A percentile compares a stretch with the other conserved stretches of the same genome.
Conservation (phyloP, 1,140 invertebrate genomes). For the Caenorhabditis elegans region DNA sequence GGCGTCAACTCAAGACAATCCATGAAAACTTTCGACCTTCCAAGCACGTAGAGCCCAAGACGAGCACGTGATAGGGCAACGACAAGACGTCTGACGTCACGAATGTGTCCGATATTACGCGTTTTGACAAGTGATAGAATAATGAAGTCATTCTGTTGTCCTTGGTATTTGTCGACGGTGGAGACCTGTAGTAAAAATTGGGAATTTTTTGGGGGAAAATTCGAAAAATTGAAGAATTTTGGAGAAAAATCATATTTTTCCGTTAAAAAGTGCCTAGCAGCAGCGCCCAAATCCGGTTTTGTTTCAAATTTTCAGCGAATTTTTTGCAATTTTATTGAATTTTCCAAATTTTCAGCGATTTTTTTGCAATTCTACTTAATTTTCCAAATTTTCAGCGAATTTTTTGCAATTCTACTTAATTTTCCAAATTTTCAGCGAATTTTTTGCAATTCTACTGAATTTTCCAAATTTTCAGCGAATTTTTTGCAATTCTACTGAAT, state of each 20-base stretch:
- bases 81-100: slow-evolving; percentile 91
- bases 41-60: slow-evolving; percentile 95
- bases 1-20: slow-evolving; percentile 95
- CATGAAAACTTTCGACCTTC: slow-evolving; percentile 83
- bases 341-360: too few species aligned
- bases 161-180: slow-evolving; percentile 98
- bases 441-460: too few species aligned
- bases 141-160: slow-evolving; percentile 98
- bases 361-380: too few species aligned
- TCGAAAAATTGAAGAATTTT: too few species aligned
- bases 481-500: too few species aligned
- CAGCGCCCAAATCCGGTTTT: too few species aligned
- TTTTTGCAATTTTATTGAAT: too few species aligned
- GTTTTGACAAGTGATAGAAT: slow-evolving; percentile 92
- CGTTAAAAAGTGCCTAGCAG: too few species aligned
- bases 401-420: neutral
- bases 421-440: too few species aligned
- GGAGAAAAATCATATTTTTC: too few species aligned
- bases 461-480: too few species aligned
- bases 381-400: neutral
- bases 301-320: too few species aligned
- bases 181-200: slow-evolving; percentile 68
- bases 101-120: slow-evolving; percentile 89
- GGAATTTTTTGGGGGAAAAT: neutral
- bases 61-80: slow-evolving; percentile 96